Evolutionary conservation across 2,888 invertebrate species (phyloP).

Genomic region (Himalopsyche japonica): DNA sequence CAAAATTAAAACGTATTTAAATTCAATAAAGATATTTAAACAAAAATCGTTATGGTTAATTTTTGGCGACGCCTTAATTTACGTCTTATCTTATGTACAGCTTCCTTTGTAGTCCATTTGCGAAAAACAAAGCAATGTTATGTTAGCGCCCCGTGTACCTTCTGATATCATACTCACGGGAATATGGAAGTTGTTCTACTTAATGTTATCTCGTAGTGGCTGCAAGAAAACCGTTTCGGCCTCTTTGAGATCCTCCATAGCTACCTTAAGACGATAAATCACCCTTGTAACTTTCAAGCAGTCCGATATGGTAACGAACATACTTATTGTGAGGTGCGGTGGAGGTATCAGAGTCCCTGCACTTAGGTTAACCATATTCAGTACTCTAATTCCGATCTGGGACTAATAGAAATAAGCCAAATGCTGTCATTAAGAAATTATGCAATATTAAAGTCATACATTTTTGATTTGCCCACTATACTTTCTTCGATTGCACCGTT

Average conservation of each 20-base stretch:
- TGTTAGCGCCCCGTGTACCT: constrained; percentile 25
- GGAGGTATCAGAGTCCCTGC: background rate
- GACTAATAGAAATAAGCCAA: no score
- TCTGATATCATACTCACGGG: constrained; percentile 33
- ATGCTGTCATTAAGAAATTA: no score
- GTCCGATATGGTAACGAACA: constrained; percentile 29
- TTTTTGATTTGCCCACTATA: no score
- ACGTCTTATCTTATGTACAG: background rate
- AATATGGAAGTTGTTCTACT: constrained; percentile 29
- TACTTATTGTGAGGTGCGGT: constrained; percentile 5
- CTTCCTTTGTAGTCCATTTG: background rate
- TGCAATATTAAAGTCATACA: no score
- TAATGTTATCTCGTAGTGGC: constrained; percentile 26
- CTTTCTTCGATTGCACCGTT: no score
- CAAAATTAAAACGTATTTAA: no score
- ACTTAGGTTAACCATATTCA: background rate
- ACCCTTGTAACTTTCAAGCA: constrained; percentile 23
- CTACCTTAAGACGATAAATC: constrained; percentile 38
- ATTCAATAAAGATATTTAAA: no score
- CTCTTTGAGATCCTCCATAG: constrained; percentile 30
- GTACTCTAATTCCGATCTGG: background rate
- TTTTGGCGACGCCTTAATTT: background rate
- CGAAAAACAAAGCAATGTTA: constrained; percentile 9
- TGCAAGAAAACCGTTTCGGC: constrained; percentile 25
- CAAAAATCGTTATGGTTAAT: background rate